Evolutionary conservation across 2,888 invertebrate species (phyloP).

Genomic region (Watsonalla cultraria): DNA sequence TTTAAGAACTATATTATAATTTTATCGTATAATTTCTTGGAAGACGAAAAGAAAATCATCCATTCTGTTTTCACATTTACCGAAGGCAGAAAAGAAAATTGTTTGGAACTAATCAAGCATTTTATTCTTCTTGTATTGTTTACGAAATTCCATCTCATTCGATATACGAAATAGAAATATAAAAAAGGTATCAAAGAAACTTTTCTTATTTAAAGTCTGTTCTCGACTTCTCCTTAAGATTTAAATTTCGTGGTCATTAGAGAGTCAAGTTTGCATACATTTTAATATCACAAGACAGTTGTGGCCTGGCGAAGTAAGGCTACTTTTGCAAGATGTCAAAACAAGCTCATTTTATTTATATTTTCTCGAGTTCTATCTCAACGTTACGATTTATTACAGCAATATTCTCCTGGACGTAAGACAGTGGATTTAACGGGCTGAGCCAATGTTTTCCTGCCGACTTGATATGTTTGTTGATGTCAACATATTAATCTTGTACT

Average conservation of each 20-base stretch:
- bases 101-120: constrained; percentile 2
- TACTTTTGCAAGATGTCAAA: constrained; percentile 50
- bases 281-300: constrained; percentile 63
- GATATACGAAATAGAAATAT: constrained; percentile 26
- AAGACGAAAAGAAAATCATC: neutral
- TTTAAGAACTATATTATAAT: no score
- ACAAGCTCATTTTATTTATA: constrained; percentile 55
- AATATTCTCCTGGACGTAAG: constrained; percentile 45
- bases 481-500: constrained; percentile 14
- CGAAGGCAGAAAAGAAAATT: neutral
- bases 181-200: constrained; percentile 35
- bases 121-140: neutral
- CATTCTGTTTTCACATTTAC: neutral
- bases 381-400: constrained; percentile 52
- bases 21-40: no score
- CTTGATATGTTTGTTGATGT: constrained; percentile 22
- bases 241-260: constrained; percentile 65
- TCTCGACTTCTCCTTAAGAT: constrained; percentile 32
- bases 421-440: constrained; percentile 37
- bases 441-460: constrained; percentile 33
- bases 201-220: constrained; percentile 53
- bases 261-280: constrained; percentile 61
- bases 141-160: constrained; percentile 6
- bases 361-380: constrained; percentile 42
- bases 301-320: constrained; percentile 35